phyloP scores from a whole-genome alignment of 2,888 invertebrate genomes.

The Adelognathus sp. region DNA sequence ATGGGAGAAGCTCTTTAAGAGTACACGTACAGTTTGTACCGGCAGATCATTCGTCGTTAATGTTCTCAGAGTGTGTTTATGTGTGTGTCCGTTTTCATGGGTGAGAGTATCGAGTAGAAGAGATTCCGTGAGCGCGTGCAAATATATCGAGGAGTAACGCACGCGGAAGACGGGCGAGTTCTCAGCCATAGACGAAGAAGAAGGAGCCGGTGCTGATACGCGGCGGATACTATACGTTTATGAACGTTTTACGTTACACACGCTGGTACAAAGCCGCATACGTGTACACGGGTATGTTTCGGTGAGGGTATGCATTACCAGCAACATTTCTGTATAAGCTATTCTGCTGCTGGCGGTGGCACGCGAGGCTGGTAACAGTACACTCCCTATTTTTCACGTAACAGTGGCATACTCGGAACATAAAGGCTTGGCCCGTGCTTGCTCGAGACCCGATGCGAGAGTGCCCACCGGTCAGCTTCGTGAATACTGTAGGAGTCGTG shows the following conservation, averaged over 20 bases:
- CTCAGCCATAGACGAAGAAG: slow-evolving; percentile 26
- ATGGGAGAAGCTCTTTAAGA: not conserved
- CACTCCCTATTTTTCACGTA: slow-evolving; percentile 59
- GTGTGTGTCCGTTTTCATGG: no score
- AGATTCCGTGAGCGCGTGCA: slow-evolving; percentile 55
- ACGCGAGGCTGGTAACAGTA: slow-evolving; percentile 59
- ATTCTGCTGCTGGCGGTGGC: slow-evolving; percentile 55
- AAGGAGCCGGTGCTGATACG: slow-evolving; percentile 49
- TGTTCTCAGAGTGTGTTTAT: not conserved
- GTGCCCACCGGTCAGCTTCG: slow-evolving; percentile 5
- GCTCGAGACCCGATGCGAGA: slow-evolving; percentile 33
- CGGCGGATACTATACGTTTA: slow-evolving; percentile 58
- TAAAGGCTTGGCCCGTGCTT: slow-evolving; percentile 60
- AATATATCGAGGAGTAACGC: slow-evolving; percentile 62
- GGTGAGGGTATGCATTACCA: slow-evolving; percentile 15
- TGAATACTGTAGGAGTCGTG: slow-evolving; percentile 14
- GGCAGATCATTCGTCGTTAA: slow-evolving; percentile 11
- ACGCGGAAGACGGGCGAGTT: slow-evolving; percentile 16
- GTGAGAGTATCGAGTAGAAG: no score
- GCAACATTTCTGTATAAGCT: slow-evolving; percentile 31
- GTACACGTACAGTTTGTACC: slow-evolving; percentile 19
- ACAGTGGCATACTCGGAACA: slow-evolving; percentile 61
- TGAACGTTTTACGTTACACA: slow-evolving; percentile 55
- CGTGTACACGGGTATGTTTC: not conserved
- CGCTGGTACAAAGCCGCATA: not conserved